Percentiles rank a stretch among this genome's conserved stretches.
Evolutionary conservation across 2,113 vertebrate species (phyloP).

Genomic region (Geococcyx californianus): DNA sequence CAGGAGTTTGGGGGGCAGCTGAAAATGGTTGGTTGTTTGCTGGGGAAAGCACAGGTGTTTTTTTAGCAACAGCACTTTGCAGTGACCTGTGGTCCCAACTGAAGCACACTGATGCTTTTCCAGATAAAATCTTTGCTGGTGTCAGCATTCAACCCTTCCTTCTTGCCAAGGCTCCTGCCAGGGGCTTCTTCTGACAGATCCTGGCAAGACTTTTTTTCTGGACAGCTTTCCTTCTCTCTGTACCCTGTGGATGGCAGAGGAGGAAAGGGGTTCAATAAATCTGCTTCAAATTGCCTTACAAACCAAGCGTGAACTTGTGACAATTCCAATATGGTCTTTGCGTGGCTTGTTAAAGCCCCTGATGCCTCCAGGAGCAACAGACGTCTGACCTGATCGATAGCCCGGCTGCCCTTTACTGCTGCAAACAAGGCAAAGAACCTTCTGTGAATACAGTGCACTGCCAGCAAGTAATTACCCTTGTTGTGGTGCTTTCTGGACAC

Average conservation of each 20-base stretch:
- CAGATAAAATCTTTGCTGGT: neutral
- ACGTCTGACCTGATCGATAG: neutral
- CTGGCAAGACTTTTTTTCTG: neutral
- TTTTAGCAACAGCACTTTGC: neutral
- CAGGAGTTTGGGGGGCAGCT: neutral
- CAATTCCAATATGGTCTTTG: neutral
- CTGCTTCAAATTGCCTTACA: neutral
- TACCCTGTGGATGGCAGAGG: accelerated
- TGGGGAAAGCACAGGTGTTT: neutral
- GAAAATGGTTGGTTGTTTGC: accelerated
- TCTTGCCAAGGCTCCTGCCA: neutral
- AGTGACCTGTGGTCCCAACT: neutral
- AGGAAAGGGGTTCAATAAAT: conserved; percentile 1
- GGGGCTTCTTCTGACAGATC: neutral
- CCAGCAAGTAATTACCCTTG: neutral
- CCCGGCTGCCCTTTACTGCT: conserved; percentile 5
- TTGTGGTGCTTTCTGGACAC: neutral
- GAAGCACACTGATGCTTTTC: neutral
- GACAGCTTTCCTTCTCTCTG: neutral
- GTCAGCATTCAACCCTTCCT: neutral
- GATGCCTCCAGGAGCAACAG: neutral
- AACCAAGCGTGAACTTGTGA: neutral
- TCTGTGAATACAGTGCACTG: neutral
- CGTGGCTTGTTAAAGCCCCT: neutral
- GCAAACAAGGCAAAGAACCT: neutral